phyloP scores from a whole-genome alignment of 2,797 vertebrate genomes.

The Gouania willdenowi region DNA sequence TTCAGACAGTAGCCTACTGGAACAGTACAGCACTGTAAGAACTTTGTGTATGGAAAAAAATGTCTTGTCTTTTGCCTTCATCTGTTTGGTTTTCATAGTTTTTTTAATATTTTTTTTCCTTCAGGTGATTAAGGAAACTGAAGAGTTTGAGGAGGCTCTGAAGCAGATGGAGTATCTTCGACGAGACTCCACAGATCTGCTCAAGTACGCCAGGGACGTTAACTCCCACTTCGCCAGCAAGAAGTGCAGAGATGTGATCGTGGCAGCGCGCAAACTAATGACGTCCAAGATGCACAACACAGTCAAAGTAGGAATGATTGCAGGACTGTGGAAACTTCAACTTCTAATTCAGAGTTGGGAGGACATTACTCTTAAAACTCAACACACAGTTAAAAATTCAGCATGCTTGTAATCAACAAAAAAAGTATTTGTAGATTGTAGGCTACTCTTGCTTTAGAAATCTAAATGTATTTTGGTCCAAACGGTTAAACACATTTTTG shows the following conservation, averaged over 20 bases:
- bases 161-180: slow-evolving; percentile 85
- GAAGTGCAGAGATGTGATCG: slow-evolving; percentile 95
- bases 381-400: no score
- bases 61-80: no score
- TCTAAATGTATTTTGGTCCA: no score
- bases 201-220: slow-evolving; percentile 90
- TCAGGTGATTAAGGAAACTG: slow-evolving; percentile 90
- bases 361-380: no score
- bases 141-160: slow-evolving; percentile 86
- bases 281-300: slow-evolving; percentile 96
- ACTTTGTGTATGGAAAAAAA: background rate
- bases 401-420: no score
- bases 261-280: slow-evolving; percentile 90
- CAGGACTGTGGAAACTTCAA: no score
- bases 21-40: slow-evolving; percentile 83
- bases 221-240: slow-evolving; percentile 95
- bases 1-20: slow-evolving; percentile 87
- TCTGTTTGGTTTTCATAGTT: no score
- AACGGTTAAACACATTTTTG: no score
- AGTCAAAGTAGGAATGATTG: slow-evolving; percentile 81
- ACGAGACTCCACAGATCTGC: slow-evolving; percentile 82
- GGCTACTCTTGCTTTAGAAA: no score
- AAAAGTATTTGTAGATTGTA: no score
- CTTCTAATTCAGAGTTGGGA: no score
- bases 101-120: background rate